Base-by-base conservation (phyloP, 2,797 vertebrate genomes). In the Rhadinocentrus ornatus region DNA sequence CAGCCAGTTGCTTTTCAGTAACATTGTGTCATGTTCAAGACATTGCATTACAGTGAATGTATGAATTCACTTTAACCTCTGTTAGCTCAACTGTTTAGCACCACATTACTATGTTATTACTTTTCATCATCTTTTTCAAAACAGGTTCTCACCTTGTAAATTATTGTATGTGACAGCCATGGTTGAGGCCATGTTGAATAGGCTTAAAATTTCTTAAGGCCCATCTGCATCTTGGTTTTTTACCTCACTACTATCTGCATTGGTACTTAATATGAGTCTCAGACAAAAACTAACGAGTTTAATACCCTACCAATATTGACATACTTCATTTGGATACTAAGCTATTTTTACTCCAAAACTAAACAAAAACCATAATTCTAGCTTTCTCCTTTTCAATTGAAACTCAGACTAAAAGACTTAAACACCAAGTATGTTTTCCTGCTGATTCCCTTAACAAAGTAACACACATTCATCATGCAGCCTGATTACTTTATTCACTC, bases 401-500 rank as follows among this genome's bases (percentile, higher is more conserved):
- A 39, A 73, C 16, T 24, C 27, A 55, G 15, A 6, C 54, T 56
- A 57, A 57, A 63, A 55, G 37, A 37, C 69, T 69, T 26, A 62
- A 75, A 27, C 48, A 52, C 44, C 5, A 31, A 60, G 22, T 35
- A 34, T 63, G 31, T 26, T 27, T 63, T 77, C 66, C 29, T 60
- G 55, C 4, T 3, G 8, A 60, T 71, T 77, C 39, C 24, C 58
- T 13, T n/a, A 75, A 61, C 66, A 79, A 8, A 67, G 16, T 18
- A 64, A 9, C 16, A 41, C 26, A 72, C 65, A 69, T 82, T 77
- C 1, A 70, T 82, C 66, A 66, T 26, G 56, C 68, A 66, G 64
- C 67, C 52, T 72, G 56, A 75, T 75, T 65, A 78, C 76, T 44
- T 66, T 68, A 57, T 54, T 80, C 78, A 52, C 26, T 41, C 59